A percentile compares a stretch with the other conserved stretches of the same genome.
These are phyloP conservation scores for Malurus cyaneus DNA, from an alignment of 2,113 vertebrate genomes.

Conservation along the genomic window DNA sequence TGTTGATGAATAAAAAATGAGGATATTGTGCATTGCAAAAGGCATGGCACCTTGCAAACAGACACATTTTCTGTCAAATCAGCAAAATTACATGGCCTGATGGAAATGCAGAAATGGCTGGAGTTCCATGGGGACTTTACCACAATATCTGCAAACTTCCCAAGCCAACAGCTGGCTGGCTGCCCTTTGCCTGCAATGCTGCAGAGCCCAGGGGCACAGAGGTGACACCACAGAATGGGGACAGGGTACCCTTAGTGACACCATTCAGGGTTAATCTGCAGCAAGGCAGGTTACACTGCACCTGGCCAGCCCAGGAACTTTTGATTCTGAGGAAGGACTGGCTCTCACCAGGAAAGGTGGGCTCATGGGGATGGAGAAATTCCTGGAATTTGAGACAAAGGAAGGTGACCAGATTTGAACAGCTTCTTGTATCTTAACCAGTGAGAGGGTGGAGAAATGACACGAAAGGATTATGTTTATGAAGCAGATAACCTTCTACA, in stretches of 20 bases:
- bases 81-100: background rate
- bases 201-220: background rate
- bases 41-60: background rate
- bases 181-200: background rate
- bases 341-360: background rate
- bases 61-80: background rate
- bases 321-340: background rate
- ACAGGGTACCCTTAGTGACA: no score
- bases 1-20: background rate
- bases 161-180: background rate
- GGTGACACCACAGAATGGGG: rapidly evolving
- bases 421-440: background rate
- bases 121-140: background rate
- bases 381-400: background rate
- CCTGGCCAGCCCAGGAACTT: background rate
- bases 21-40: background rate
- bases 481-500: background rate
- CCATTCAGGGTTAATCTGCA: background rate
- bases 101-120: background rate
- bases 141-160: background rate
- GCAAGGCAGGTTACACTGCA: background rate
- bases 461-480: background rate
- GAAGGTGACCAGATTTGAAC: background rate
- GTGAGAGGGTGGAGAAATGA: background rate
- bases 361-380: rapidly evolving